phyloP scores from a whole-genome alignment of 2,113 vertebrate genomes.

The Oreamnos americanus region DNA sequence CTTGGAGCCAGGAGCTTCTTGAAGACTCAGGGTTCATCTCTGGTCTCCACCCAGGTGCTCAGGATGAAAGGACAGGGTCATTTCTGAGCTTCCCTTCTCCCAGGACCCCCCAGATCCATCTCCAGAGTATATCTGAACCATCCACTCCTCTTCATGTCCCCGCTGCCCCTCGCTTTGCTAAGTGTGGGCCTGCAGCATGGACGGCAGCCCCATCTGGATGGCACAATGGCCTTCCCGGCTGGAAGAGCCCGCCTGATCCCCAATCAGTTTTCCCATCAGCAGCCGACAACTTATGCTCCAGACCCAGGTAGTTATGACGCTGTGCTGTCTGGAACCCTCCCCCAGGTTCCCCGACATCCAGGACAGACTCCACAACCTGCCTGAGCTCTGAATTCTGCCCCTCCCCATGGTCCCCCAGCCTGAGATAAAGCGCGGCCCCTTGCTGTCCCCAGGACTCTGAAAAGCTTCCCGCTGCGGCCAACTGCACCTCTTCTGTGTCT shows the following conservation, averaged over 20 bases:
- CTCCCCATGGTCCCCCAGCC: rapidly evolving
- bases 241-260: too few species aligned
- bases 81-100: neutral
- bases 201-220: rapidly evolving
- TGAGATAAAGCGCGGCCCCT: neutral
- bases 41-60: neutral
- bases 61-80: neutral
- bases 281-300: rapidly evolving
- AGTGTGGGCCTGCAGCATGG: neutral
- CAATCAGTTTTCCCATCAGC: neutral
- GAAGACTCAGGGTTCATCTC: too few species aligned
- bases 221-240: rapidly evolving
- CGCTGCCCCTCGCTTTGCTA: rapidly evolving
- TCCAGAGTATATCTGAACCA: neutral
- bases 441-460: neutral
- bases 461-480: rapidly evolving
- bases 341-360: neutral
- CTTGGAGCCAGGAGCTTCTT: neutral
- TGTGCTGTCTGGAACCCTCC: neutral
- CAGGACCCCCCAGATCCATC: neutral
- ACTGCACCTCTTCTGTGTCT: neutral
- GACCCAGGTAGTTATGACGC: neutral
- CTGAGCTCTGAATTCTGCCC: rapidly evolving
- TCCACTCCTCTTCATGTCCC: too few species aligned
- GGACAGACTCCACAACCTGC: rapidly evolving